Conservation (phyloP, 2,113 vertebrate species). For the Sciurus niger region DNA sequence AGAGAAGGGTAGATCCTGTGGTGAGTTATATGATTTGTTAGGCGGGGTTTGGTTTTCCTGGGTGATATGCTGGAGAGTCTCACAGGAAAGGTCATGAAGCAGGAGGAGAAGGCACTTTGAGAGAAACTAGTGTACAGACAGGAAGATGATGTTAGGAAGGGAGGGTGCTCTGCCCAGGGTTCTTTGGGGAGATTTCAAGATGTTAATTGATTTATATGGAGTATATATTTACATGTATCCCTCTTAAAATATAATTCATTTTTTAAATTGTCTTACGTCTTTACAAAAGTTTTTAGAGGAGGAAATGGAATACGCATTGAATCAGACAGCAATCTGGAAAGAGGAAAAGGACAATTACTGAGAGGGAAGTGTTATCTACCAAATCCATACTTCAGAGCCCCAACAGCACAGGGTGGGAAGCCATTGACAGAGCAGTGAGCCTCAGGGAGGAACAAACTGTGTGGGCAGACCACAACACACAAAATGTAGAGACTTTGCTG, state of each 20-base stretch:
- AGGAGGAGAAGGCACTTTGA: not conserved
- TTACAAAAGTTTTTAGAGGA: not conserved
- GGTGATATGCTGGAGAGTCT: not conserved
- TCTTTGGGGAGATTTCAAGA: not conserved
- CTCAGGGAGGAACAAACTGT: not conserved
- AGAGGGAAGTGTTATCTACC: not conserved
- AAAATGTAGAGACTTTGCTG: not conserved
- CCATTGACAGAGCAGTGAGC: not conserved
- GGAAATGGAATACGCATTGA: not conserved
- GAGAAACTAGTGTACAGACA: not conserved
- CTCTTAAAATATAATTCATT: not conserved
- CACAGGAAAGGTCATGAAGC: not conserved
- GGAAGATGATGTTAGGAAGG: not conserved
- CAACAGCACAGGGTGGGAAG: not conserved
- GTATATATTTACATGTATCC: not conserved
- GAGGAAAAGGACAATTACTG: not conserved
- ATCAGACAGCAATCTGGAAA: not conserved
- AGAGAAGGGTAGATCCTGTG: not conserved
- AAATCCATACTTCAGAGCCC: not conserved
- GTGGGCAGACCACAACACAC: not conserved
- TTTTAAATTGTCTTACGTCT: slow-evolving; percentile 7
- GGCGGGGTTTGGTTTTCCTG: not conserved
- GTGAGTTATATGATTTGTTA: not conserved
- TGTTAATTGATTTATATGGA: not conserved
- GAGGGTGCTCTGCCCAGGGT: not conserved